Conservation (phyloP, 1,140 invertebrate genomes). For the Drosophila biarmipes region DNA sequence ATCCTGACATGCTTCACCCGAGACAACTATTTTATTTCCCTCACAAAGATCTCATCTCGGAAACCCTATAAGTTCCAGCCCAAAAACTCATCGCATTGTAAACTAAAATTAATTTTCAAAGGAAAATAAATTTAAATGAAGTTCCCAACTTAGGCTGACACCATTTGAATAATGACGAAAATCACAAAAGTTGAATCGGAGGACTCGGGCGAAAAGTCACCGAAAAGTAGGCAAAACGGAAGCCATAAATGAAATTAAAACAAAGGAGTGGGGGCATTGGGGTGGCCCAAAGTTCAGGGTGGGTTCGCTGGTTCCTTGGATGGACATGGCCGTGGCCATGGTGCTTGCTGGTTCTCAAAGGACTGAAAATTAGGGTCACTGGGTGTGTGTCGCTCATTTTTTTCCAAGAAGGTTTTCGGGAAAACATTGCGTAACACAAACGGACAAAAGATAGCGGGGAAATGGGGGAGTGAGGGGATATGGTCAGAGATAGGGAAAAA, state of each 20-base stretch:
- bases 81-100: conserved; percentile 15
- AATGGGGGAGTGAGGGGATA: conserved; percentile 24
- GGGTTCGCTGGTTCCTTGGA: conserved; percentile 9
- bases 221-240: conserved; percentile 71
- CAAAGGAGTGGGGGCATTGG: conserved; percentile 47
- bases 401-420: conserved; percentile 16
- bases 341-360: conserved; percentile 70
- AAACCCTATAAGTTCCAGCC: conserved; percentile 1
- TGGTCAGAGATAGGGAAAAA: conserved; percentile 49
- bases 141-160: conserved; percentile 28
- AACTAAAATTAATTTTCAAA: conserved; percentile 33
- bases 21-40: neutral
- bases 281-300: conserved; percentile 34
- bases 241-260: conserved; percentile 83
- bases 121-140: conserved; percentile 44
- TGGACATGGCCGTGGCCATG: conserved; percentile 49
- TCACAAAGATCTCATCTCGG: neutral
- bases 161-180: conserved; percentile 50
- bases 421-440: conserved; percentile 60
- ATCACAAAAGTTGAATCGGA: conserved; percentile 44
- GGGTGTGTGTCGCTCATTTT: conserved; percentile 64
- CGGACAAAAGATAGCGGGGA: conserved; percentile 19
- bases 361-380: conserved; percentile 81
- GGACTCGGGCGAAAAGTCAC: conserved; percentile 57
- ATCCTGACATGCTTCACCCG: neutral